These are phyloP conservation scores for Sebastes glaucus DNA, from an alignment of 2,797 vertebrate genomes.

Conservation along the genomic window DNA sequence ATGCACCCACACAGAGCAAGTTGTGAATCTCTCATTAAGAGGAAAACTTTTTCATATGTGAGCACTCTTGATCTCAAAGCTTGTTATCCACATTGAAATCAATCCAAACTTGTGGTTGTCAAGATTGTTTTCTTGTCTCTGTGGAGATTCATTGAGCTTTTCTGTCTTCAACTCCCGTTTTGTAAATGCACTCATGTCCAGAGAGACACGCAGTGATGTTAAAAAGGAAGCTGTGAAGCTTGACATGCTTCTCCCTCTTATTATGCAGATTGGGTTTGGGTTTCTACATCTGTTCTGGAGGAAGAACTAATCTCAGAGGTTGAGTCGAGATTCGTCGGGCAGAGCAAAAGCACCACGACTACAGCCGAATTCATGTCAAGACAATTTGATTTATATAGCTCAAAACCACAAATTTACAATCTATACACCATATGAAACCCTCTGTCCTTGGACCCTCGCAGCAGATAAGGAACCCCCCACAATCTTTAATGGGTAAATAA, in stretches of 20 bases:
- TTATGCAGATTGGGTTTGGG: slow-evolving; percentile 1
- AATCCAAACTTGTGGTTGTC: slow-evolving; percentile 3
- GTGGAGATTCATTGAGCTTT: not conserved
- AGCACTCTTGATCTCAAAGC: not conserved
- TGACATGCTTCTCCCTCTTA: not conserved
- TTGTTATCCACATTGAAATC: slow-evolving; percentile 2
- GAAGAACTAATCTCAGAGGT: not conserved
- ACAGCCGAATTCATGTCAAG: not conserved
- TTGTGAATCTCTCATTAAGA: not conserved
- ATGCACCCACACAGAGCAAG: not conserved
- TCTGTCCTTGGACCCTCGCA: too few species aligned
- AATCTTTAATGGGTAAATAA: too few species aligned
- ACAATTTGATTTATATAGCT: not conserved
- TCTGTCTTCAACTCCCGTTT: slow-evolving; percentile 1
- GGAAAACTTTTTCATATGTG: not conserved
- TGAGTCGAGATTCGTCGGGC: not conserved
- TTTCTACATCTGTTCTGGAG: not conserved
- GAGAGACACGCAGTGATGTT: not conserved
- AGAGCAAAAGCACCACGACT: not conserved
- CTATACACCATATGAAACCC: too few species aligned
- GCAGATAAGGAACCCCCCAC: too few species aligned
- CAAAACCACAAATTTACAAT: too few species aligned
- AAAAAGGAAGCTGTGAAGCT: not conserved
- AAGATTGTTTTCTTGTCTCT: not conserved
- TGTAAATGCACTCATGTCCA: not conserved